Evolutionary conservation across 92 coral and sea anemone species (phyloP).

Genomic region (Phenganax marumi): DNA sequence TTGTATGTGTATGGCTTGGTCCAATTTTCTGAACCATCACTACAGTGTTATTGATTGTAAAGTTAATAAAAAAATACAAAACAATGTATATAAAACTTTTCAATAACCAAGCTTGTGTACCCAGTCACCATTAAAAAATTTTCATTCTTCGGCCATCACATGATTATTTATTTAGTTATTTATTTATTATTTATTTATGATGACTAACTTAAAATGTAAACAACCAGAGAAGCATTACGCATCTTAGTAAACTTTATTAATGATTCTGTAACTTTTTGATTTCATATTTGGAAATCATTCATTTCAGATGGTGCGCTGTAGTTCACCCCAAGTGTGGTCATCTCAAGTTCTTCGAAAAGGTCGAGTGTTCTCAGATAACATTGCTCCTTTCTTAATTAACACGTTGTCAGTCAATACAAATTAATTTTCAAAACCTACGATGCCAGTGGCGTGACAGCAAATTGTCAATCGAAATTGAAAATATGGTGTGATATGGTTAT

Average conservation of each 20-base stretch:
- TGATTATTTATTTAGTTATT: too few relatives aligned
- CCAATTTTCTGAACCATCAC: too few relatives aligned
- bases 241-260: neutral
- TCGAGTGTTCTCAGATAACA: constrained; percentile 4
- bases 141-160: too few relatives aligned
- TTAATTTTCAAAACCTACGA: constrained; percentile 18
- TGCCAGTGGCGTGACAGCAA: neutral
- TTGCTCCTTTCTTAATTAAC: constrained; percentile 9
- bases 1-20: too few relatives aligned
- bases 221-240: too few relatives aligned
- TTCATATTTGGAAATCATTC: neutral
- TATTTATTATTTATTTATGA: too few relatives aligned
- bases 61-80: too few relatives aligned
- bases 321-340: neutral
- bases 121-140: too few relatives aligned
- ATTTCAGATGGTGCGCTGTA: neutral
- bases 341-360: neutral
- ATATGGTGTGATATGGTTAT: neutral
- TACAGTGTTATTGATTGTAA: too few relatives aligned
- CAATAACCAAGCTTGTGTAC: too few relatives aligned
- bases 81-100: too few relatives aligned
- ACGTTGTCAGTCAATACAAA: constrained; percentile 25
- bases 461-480: neutral
- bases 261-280: neutral
- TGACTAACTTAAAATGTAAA: too few relatives aligned